Evolutionary conservation across 2,113 vertebrate species (phyloP).

Genomic region (Procavia capensis): DNA sequence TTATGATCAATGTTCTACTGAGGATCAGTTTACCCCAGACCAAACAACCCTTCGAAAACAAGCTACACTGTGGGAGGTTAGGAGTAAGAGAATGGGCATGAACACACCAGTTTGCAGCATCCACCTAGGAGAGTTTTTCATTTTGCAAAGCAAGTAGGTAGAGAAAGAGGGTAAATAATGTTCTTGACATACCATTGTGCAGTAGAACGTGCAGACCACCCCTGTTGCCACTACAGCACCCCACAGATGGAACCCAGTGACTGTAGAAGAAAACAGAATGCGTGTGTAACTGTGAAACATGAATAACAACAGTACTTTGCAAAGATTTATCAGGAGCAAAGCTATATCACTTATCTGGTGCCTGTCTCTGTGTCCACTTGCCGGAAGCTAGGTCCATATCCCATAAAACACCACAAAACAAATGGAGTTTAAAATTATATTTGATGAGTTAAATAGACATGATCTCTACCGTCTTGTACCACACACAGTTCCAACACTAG

Average conservation of each 20-base stretch:
- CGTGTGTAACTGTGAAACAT: not conserved
- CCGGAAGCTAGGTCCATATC: not conserved
- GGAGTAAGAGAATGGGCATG: not conserved
- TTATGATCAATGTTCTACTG: not conserved
- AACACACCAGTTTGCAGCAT: not conserved
- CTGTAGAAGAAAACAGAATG: conserved; percentile 82
- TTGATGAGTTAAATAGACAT: not conserved
- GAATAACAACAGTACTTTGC: not conserved
- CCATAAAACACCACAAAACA: not conserved
- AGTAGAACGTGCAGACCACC: conserved; percentile 94
- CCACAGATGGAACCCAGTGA: conserved; percentile 93
- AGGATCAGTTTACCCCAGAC: conserved; percentile 7
- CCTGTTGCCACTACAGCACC: conserved; percentile 92
- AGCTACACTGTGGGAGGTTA: not conserved
- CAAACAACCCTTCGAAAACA: conserved; percentile 8
- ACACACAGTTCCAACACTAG: not conserved
- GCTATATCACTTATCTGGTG: not conserved
- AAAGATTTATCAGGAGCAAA: not conserved
- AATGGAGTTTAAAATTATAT: not conserved
- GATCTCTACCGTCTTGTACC: not conserved
- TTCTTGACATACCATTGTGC: conserved; percentile 89
- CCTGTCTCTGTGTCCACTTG: not conserved
- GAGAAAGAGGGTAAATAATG: not conserved
- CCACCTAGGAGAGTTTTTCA: not conserved
- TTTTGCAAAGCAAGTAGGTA: not conserved